Base-by-base conservation (phyloP, 1,140 invertebrate genomes). In the Brachionus koreanus region DNA sequence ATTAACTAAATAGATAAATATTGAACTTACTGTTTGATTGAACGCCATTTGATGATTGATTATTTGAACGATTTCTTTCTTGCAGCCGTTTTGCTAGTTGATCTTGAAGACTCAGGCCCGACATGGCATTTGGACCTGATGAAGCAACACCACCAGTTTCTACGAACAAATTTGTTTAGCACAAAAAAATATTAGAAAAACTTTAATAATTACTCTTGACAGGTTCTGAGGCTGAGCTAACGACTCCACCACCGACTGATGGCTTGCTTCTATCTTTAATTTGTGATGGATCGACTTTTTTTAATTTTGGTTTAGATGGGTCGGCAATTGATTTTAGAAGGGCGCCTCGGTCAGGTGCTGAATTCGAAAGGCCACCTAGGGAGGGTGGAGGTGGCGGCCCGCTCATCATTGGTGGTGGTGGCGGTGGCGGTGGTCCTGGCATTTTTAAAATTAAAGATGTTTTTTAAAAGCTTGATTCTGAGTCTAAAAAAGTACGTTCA, bases 311-410 rank as follows among this genome's bases (percentile, higher is more conserved):
- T 29, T 74, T 74, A 9, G 19, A 43, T 29, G 69, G 39, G 43
- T 74, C 69, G 9, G 69, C 37, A 23, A 74, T 74, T 46, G 69
- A 74, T 74, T 74, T 74, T 74, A 74, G 13, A 23, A 74, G 25
- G 2, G 37, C 69, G 43, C 43, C 25, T 3, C 69, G 39, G 43
- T 74, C 42, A 10, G 69, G 69, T 29, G 42, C 37, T 6, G 42
- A 6, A n/a, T 33, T 23, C 43, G 69, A 46, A 5, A 74, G 35
- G 6, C 37, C 65, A 5, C 65, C 65, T 1, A 69, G 13, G 4
- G 65, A 25, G 10, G 69, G 69, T 19, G 69, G 69, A 0, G 69
- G 69, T 46, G 69, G 39, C n/a, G 69, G 69, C 12, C 69, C 69
- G 37, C 69, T 39, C 12, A 46, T 9, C 39, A 43, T 74, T 29